Evolutionary conservation across 1,140 invertebrate genomes (phyloP).

Genomic region (Cyclargus thomasi): DNA sequence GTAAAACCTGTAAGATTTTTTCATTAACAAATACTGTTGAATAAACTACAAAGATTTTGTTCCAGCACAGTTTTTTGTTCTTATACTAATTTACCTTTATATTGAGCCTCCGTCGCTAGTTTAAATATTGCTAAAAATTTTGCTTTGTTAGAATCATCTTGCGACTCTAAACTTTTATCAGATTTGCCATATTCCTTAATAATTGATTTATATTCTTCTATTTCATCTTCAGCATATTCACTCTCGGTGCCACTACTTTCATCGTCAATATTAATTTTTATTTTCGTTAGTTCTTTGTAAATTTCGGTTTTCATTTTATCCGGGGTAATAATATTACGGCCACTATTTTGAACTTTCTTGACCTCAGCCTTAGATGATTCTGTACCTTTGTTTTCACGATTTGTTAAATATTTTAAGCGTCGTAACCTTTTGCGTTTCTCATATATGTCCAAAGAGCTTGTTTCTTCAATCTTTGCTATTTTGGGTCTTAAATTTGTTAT

Average conservation of each 20-base stretch:
- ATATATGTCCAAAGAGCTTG: constrained; percentile 64
- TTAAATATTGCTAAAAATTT: constrained; percentile 60
- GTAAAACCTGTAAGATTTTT: no score
- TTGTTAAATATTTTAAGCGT: constrained; percentile 51
- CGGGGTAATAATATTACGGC: constrained; percentile 59
- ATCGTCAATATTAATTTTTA: constrained; percentile 38
- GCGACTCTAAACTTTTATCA: constrained; percentile 19
- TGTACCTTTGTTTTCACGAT: constrained; percentile 39
- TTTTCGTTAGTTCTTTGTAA: constrained; percentile 53
- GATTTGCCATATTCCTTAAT: constrained; percentile 44
- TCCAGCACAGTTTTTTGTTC: no score
- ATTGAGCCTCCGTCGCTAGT: constrained; percentile 47
- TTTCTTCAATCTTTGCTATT: constrained; percentile 45
- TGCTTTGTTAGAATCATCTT: constrained; percentile 34
- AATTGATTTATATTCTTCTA: constrained; percentile 49
- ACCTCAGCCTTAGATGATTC: constrained; percentile 37
- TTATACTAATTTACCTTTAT: constrained; percentile 44
- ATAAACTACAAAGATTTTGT: not conserved
- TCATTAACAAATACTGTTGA: no score
- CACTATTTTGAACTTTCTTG: constrained; percentile 40
- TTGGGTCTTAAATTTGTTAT: constrained; percentile 54
- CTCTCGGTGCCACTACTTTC: constrained; percentile 52
- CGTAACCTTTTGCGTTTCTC: constrained; percentile 56
- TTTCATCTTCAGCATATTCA: constrained; percentile 58
- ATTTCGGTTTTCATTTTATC: constrained; percentile 61